A percentile compares a stretch with the other conserved stretches of the same genome.
phyloP scores from a whole-genome alignment of 2,888 invertebrate species.

The Lithophane socia region DNA sequence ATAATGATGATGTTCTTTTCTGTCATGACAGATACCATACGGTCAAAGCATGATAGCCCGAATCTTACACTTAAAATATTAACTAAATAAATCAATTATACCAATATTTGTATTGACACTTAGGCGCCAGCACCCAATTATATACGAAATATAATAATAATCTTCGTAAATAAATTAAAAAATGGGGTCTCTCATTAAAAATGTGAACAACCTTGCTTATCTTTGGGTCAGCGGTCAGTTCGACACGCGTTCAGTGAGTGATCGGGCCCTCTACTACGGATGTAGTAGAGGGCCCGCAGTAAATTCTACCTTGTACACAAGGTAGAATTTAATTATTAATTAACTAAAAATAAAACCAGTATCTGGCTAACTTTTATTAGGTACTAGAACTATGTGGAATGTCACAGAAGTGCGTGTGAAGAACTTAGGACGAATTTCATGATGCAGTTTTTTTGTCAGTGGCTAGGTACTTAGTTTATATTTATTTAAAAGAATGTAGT shows the following conservation, averaged over 20 bases:
- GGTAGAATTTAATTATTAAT: background rate
- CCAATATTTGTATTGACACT: background rate
- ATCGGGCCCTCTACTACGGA: constrained; percentile 6
- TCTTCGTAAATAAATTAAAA: constrained; percentile 58
- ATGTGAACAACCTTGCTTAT: constrained; percentile 62
- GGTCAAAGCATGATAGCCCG: too few relatives aligned
- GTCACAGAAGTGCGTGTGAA: background rate
- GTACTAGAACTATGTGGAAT: background rate
- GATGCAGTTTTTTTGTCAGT: too few relatives aligned
- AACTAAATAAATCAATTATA: constrained; percentile 21
- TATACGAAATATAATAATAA: constrained; percentile 35
- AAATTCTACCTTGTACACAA: too few relatives aligned
- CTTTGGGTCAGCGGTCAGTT: constrained; percentile 58
- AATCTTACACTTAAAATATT: background rate
- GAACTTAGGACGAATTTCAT: background rate
- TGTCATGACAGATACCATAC: too few relatives aligned
- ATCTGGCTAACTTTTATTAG: background rate
- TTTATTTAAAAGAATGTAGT: background rate
- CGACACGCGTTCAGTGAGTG: constrained; percentile 37
- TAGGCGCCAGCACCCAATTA: constrained; percentile 48
- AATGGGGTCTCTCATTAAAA: constrained; percentile 64
- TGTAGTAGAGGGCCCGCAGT: too few relatives aligned
- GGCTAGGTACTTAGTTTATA: background rate
- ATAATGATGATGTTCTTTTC: too few relatives aligned
- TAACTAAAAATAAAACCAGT: background rate